Conservation (phyloP, 2,888 invertebrate genomes). For the Polydrusus tereticollis region DNA sequence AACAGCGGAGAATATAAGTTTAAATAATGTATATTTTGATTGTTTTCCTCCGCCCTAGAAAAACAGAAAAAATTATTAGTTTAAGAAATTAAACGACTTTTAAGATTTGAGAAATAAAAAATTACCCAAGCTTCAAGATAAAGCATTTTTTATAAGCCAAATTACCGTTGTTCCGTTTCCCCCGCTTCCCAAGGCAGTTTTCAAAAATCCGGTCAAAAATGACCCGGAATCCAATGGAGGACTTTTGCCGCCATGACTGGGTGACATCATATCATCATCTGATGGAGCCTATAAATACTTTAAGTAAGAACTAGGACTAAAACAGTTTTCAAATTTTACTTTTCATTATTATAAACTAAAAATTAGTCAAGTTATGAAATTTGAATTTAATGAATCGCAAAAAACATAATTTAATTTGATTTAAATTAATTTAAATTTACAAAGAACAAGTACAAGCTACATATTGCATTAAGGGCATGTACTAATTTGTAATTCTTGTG, state of each 20-base stretch:
- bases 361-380: too few species aligned
- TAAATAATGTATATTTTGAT: conserved; percentile 59
- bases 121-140: neutral
- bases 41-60: conserved; percentile 48
- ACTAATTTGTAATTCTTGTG: too few species aligned
- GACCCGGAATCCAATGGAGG: conserved; percentile 59
- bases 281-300: neutral
- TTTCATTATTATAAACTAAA: too few species aligned
- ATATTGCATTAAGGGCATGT: too few species aligned
- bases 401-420: too few species aligned
- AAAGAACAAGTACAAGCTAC: too few species aligned
- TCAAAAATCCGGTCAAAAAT: conserved; percentile 60
- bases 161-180: conserved; percentile 44
- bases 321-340: too few species aligned
- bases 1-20: conserved; percentile 61
- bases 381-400: too few species aligned
- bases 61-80: too few species aligned
- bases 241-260: conserved; percentile 31
- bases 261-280: conserved; percentile 25
- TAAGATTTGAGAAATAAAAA: neutral
- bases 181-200: conserved; percentile 53
- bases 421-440: too few species aligned
- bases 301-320: neutral
- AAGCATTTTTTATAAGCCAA: neutral
- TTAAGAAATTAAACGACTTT: too few species aligned